These are phyloP conservation scores for Drosophila parvula DNA, from an alignment of 1,140 invertebrate genomes.

Conservation along the genomic window DNA sequence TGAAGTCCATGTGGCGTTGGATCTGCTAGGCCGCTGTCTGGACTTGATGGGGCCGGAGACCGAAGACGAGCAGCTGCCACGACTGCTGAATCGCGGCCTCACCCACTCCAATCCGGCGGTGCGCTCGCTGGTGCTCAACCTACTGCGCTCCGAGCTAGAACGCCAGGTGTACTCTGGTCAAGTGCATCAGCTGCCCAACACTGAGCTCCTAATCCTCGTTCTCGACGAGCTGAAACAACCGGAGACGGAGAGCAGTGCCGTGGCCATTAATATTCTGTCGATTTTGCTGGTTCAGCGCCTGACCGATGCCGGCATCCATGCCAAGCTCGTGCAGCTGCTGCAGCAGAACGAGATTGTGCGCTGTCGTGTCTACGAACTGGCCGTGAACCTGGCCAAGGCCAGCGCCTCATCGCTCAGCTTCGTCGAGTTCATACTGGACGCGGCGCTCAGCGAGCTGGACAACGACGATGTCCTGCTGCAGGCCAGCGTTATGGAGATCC, in stretches of 20 bases:
- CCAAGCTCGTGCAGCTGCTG: constrained; percentile 55
- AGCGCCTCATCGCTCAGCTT: constrained; percentile 86
- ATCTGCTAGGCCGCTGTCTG: constrained; percentile 86
- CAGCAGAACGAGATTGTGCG: constrained; percentile 57
- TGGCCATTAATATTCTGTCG: constrained; percentile 61
- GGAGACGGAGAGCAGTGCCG: constrained; percentile 39
- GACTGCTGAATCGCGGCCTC: constrained; percentile 85
- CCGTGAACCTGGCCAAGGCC: constrained; percentile 87
- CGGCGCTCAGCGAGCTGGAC: constrained; percentile 88
- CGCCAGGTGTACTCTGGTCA: constrained; percentile 9
- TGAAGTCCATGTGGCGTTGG: constrained; percentile 85
- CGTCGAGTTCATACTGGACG: constrained; percentile 88
- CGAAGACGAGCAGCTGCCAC: constrained; percentile 80
- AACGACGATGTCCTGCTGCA: constrained; percentile 90
- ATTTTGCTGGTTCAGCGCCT: constrained; percentile 71
- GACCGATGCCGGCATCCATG: constrained; percentile 64
- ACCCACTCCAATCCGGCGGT: constrained; percentile 85
- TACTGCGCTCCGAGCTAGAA: constrained; percentile 73
- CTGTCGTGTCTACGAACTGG: constrained; percentile 86
- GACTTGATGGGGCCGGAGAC: constrained; percentile 85
- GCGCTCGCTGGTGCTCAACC: constrained; percentile 85
- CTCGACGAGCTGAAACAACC: constrained; percentile 62
- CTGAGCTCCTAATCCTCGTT: constrained; percentile 43
- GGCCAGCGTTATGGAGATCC: constrained; percentile 90
- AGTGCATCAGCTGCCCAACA: constrained; percentile 31